phyloP scores from a whole-genome alignment of 2,888 invertebrate species.

The Diabrotica balteata region DNA sequence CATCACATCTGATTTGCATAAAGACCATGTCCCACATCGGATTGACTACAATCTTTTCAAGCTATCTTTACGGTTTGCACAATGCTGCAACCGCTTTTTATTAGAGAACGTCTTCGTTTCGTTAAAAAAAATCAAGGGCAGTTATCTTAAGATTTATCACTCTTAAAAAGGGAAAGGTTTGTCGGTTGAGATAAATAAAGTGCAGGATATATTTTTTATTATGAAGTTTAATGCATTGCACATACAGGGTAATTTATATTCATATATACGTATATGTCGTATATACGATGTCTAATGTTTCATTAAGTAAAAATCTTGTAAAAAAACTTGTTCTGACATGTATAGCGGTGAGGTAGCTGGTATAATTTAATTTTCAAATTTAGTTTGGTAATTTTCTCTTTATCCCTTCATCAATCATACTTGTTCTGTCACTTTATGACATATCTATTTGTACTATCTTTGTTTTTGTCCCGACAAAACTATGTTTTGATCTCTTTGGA shows the following conservation, averaged over 20 bases:
- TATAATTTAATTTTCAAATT: too few species aligned
- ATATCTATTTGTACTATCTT: too few species aligned
- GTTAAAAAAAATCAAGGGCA: slow-evolving; percentile 23
- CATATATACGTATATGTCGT: too few species aligned
- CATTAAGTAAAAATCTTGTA: too few species aligned
- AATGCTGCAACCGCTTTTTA: slow-evolving; percentile 21
- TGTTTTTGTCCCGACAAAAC: too few species aligned
- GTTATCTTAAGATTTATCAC: slow-evolving; percentile 22
- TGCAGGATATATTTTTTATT: slow-evolving; percentile 15
- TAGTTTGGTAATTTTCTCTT: too few species aligned
- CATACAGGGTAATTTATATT: neutral
- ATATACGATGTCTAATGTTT: too few species aligned
- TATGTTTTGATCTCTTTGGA: too few species aligned
- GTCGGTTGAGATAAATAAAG: slow-evolving; percentile 19
- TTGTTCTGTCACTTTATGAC: too few species aligned
- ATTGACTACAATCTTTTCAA: slow-evolving; percentile 22
- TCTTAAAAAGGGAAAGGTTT: slow-evolving; percentile 24
- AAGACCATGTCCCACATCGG: slow-evolving; percentile 44
- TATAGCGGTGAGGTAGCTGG: too few species aligned
- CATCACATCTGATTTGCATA: slow-evolving; percentile 42
- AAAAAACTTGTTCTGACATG: too few species aligned
- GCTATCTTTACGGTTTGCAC: slow-evolving; percentile 23
- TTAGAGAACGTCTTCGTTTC: slow-evolving; percentile 26
- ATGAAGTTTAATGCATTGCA: neutral
- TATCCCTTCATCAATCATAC: too few species aligned